Conservation (phyloP, 30 jellyfish, hydroid and myxozoan species). For the Pelagia noctiluca region DNA sequence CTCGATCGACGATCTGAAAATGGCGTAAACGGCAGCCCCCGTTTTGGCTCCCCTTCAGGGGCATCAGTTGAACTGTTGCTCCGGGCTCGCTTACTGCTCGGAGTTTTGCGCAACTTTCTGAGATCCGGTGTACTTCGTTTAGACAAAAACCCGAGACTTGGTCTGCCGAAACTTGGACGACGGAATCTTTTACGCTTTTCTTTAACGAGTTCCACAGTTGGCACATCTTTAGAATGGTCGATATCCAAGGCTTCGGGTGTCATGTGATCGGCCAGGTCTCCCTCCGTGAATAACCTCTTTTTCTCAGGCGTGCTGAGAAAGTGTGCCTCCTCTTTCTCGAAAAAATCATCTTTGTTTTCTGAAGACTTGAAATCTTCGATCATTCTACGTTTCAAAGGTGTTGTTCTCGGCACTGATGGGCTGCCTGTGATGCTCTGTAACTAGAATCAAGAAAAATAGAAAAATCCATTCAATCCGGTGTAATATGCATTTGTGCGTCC, state of each 20-base stretch:
- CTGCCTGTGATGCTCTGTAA: background rate
- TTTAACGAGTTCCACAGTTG: conserved; percentile 13
- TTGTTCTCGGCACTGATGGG: background rate
- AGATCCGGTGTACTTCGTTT: conserved; percentile 76
- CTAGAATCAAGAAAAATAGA: background rate
- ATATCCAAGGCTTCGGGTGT: conserved; percentile 37
- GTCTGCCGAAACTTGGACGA: conserved; percentile 71
- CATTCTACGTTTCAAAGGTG: conserved; percentile 20
- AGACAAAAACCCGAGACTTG: conserved; percentile 70
- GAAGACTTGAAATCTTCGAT: background rate
- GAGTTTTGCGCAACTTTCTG: conserved; percentile 44
- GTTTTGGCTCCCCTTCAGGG: conserved; percentile 41
- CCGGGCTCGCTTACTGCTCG: conserved; percentile 44
- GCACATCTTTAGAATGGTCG: conserved; percentile 20
- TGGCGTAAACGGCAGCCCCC: conserved; percentile 72
- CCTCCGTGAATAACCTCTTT: conserved; percentile 58
- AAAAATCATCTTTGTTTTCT: conserved; percentile 22
- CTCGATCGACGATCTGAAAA: conserved; percentile 43
- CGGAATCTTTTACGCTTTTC: conserved; percentile 61
- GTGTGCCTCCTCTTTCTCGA: conserved; percentile 53
- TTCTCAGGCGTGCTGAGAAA: conserved; percentile 75
- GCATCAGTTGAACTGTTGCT: conserved; percentile 53
- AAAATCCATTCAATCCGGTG: no score
- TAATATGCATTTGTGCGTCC: no score
- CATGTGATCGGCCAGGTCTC: conserved; percentile 65